Conservation (phyloP, 2,113 vertebrate genomes). For the Rhinolophus sinicus region DNA sequence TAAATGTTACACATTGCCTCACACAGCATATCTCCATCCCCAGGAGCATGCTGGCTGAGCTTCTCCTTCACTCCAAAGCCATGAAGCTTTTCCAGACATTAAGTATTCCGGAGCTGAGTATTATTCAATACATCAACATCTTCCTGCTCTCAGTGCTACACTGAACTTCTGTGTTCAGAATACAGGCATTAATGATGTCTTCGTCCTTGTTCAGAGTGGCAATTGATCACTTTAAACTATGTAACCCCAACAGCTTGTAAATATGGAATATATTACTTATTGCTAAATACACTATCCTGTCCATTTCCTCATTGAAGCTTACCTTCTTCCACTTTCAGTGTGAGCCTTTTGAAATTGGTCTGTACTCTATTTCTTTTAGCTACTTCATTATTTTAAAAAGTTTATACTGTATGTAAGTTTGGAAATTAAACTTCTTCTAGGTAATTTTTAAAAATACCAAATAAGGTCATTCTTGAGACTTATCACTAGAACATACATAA, state of each 20-base stretch:
- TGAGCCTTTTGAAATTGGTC: background rate
- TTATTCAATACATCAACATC: background rate
- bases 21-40: background rate
- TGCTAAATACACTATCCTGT: background rate
- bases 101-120: background rate
- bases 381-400: background rate
- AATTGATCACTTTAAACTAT: slow-evolving; percentile 26
- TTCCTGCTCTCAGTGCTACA: background rate
- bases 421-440: background rate
- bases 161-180: slow-evolving; percentile 30
- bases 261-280: slow-evolving; percentile 18
- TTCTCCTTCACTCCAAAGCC: background rate
- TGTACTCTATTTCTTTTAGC: background rate
- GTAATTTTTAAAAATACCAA: background rate
- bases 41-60: background rate
- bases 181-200: background rate
- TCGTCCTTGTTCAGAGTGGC: slow-evolving; percentile 9
- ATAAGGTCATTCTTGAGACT: background rate
- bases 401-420: background rate
- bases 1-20: background rate
- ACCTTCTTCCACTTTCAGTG: background rate
- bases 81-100: background rate
- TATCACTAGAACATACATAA: background rate
- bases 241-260: slow-evolving; percentile 15
- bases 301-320: background rate